Evolutionary conservation across 2,888 invertebrate species (phyloP), one percentile per base, ranked within the genome.

Genomic region (Diplazon laetatorius): DNA sequence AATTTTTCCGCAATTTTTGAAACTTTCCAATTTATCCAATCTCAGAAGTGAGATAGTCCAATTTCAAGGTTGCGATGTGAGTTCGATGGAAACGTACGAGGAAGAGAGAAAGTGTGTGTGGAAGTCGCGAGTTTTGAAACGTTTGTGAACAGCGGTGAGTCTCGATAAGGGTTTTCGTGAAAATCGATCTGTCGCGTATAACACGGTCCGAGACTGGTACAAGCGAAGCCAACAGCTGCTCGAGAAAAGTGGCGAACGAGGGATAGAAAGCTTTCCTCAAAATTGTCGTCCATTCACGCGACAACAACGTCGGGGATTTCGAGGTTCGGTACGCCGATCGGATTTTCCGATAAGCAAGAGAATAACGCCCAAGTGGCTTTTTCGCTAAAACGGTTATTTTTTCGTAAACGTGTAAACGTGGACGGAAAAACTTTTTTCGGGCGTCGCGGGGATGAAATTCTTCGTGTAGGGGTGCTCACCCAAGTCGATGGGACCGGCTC

Each of bases 281-380:
- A 89, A 89, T 88, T 88, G 88, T 84, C 82, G 78, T 65, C 80
- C 83, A 85, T 87, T 86, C 83, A 81, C 57, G 72, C 50, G 73
- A 48, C 69, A 69, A 70, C 70, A 76, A 68, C 66, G 66, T 42
- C 57, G 42, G 48, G 66, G n/a, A 48, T 60, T 57, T 62, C 65
- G 66, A 63, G 20, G 71, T 48, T 42, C n/a, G 76, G 48, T 65
- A n/a, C n/a, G 63, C 73, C 81, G 83, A 85, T 85, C 83, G 83
- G 81, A 78, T 83, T 84, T 78, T 62, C 75, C 82, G 85, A 86
- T 87, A 86, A 85, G 81, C 82, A 70, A 68, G 55, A 70, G 76
- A 83, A 82, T 84, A 84, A 80, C 81, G 78, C 68, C n/a, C 78
- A 77, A 82, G 83, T 82, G 70, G 79, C 72, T 80, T 82, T 78